Evolutionary conservation across 2,888 invertebrate genomes (phyloP).

Genomic region (Drosophila subquinaria): DNA sequence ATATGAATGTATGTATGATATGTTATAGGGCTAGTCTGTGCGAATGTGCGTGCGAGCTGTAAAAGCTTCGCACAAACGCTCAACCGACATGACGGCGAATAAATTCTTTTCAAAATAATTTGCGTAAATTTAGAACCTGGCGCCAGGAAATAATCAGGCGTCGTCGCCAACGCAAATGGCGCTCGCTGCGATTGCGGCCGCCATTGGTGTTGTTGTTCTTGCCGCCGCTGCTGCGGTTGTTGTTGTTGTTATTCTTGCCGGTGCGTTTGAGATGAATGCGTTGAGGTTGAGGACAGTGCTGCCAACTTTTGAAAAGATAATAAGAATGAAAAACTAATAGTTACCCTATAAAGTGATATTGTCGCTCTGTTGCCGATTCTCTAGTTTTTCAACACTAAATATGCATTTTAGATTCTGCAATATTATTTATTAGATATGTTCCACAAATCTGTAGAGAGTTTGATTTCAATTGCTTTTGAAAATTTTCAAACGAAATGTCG

Average conservation of each 20-base stretch:
- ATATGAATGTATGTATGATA: no score
- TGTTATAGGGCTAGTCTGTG: no score
- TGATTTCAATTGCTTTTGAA: background rate
- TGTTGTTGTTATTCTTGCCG: constrained; percentile 19
- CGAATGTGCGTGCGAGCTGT: constrained; percentile 34
- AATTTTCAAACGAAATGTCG: background rate
- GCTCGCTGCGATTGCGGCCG: constrained; percentile 36
- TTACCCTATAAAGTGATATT: background rate
- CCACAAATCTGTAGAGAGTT: background rate
- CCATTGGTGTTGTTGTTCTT: constrained; percentile 15
- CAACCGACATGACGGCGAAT: constrained; percentile 71
- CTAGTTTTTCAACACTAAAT: no score
- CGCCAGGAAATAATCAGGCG: constrained; percentile 84
- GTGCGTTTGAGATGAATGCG: constrained; percentile 37
- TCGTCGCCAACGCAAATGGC: constrained; percentile 69
- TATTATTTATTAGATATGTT: background rate
- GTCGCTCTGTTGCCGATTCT: no score
- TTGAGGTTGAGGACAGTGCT: constrained; percentile 27
- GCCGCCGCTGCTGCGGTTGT: constrained; percentile 3
- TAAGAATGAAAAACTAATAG: background rate
- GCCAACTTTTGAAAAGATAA: constrained; percentile 12
- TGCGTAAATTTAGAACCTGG: constrained; percentile 84
- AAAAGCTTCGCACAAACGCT: constrained; percentile 54
- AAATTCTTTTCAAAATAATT: constrained; percentile 83
- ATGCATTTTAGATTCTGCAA: background rate